Percentiles rank a stretch among this genome's conserved stretches.
Evolutionary conservation across 2,797 vertebrate species (phyloP).

Genomic region (Pelobates cultripes): DNA sequence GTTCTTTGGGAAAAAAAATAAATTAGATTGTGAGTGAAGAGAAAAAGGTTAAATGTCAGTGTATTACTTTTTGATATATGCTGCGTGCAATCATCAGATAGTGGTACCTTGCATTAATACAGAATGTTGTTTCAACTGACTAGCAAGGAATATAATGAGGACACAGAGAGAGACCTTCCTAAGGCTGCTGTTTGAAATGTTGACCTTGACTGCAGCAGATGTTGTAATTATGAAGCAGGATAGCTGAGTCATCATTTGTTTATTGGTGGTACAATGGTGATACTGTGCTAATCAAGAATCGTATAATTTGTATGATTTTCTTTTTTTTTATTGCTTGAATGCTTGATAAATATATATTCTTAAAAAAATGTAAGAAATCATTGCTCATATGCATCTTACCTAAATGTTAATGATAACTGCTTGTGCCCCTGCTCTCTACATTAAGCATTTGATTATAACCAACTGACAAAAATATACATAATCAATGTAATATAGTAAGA

Average conservation of each 20-base stretch:
- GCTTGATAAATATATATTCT: too few relatives aligned
- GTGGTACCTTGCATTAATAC: conserved; percentile 17
- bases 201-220: conserved; percentile 40
- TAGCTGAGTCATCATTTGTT: conserved; percentile 28
- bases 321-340: not conserved
- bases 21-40: conserved; percentile 6
- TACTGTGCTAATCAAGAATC: not conserved
- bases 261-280: not conserved
- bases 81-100: conserved; percentile 21
- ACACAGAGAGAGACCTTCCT: conserved; percentile 10
- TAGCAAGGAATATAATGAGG: conserved; percentile 38
- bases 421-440: too few relatives aligned
- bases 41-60: conserved; percentile 38
- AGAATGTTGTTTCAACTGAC: conserved; percentile 35
- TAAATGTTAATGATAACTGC: too few relatives aligned
- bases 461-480: too few relatives aligned
- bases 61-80: conserved; percentile 32
- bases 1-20: conserved; percentile 11
- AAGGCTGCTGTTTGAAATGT: conserved; percentile 21
- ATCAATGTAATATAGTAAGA: too few relatives aligned
- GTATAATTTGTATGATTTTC: not conserved
- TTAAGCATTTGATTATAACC: too few relatives aligned
- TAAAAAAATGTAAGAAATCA: too few relatives aligned
- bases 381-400: too few relatives aligned
- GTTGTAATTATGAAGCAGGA: conserved; percentile 22